A percentile compares a stretch with the other conserved stretches of the same genome.
Conservation (phyloP, 2,888 invertebrate species). For the Alloplasta piceator region DNA sequence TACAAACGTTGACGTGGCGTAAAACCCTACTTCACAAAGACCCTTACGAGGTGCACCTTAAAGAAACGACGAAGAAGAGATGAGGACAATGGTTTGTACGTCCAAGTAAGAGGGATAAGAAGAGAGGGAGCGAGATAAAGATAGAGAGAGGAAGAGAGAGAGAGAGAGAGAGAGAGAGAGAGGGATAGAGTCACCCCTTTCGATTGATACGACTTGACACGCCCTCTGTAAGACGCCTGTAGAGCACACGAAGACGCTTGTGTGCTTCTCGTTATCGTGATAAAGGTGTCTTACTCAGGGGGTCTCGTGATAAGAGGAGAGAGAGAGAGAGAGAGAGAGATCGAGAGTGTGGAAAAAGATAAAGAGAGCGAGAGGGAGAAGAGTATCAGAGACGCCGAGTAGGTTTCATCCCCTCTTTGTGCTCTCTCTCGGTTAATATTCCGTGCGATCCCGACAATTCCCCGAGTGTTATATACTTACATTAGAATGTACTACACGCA, state of each 20-base stretch:
- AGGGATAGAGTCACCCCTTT: constrained; percentile 43
- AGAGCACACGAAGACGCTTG: not conserved
- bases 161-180: constrained; percentile 54
- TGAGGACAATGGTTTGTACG: not conserved
- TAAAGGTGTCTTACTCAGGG: constrained; percentile 26
- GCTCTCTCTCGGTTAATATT: constrained; percentile 41
- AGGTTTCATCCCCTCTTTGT: constrained; percentile 25
- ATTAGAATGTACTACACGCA: constrained; percentile 8
- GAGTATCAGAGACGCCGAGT: constrained; percentile 32
- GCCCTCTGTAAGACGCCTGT: constrained; percentile 14
- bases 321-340: constrained; percentile 9
- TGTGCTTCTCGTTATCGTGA: constrained; percentile 37
- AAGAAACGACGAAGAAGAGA: constrained; percentile 10
- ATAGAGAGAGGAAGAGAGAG: constrained; percentile 37
- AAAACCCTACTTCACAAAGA: constrained; percentile 14
- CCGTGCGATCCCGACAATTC: constrained; percentile 20
- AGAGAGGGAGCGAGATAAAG: not conserved
- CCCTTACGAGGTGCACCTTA: constrained; percentile 12
- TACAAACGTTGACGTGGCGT: constrained; percentile 29
- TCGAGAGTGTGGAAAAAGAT: too few relatives aligned
- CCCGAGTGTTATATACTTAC: constrained; percentile 32
- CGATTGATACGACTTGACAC: constrained; percentile 42
- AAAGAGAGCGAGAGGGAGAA: constrained; percentile 13
- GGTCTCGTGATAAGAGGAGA: not conserved
- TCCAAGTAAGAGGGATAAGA: not conserved